Base-by-base conservation (phyloP, 2,888 invertebrate genomes). In the Drosophila borealis region DNA sequence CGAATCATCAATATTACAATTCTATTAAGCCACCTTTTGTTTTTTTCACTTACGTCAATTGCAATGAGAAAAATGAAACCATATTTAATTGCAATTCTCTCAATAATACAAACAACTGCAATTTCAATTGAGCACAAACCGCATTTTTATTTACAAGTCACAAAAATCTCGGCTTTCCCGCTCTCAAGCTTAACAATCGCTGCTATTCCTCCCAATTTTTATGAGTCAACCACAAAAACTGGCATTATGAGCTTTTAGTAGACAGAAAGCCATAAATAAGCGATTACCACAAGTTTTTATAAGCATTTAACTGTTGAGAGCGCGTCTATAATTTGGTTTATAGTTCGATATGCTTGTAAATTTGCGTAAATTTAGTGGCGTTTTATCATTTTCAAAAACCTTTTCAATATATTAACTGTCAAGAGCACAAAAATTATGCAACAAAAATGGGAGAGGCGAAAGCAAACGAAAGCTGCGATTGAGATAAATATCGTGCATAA, bases 381-480 rank as follows among this genome's bases (percentile, higher is more conserved):
- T 68, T 73, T 73, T 76, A 78, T 70, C 70, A 72, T 69, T 60
- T 66, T 64, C 54, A 21, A 54, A 65, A 81, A 69, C 82, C 79
- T 85, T 81, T 81, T 81, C 85, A 77, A 77, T 87, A 77, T 75
- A 88, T 81, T 84, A 81, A 81, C 85, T 84, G 84, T 74, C 81
- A 74, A 39, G 53, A 55, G 48, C 10, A n/a, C 62, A 60, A 75
- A 66, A 81, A 83, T 80, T 63, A 81, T 83, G 81, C 79, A 66
- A 70, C 55, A 57, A 53, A 45, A 64, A 50, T 48, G 11, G 45
- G 37, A n/a, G 41, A 13, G 34, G 50, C 39, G n/a, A 74, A 57
- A 19, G 50, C 39, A 50, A 70, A 66, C 53, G 72, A 63, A 66
- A 41, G 54, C 66, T 70, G 56, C 76, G 80, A 81, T 81, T 85